Evolutionary conservation across 1,140 invertebrate species (phyloP), one percentile per base, ranked within the genome.

Genomic region (honey bee (Apis mellifera)): DNA sequence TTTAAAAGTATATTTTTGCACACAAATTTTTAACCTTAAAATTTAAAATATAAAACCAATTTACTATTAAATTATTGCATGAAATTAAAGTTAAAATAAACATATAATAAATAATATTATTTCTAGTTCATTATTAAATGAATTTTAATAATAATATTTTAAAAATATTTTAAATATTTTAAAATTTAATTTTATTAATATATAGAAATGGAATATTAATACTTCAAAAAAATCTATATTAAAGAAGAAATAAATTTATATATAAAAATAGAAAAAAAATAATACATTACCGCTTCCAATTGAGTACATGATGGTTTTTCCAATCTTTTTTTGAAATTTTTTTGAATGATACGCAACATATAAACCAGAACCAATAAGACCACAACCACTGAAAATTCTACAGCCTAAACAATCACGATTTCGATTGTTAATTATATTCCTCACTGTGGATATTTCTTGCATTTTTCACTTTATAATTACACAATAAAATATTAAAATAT

Each of bases 311-410:
- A 90, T 80, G 15, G 76, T 80, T 83, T 89, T 92, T 54, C 88
- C 89, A 69, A 83, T 70, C 23, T n/a, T 82, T 82, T 80, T 90
- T n/a, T 90, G 78, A 52, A 90, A 89, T 84, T 90, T 91, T 80
- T 89, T 91, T 3, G 92, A 85, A 59, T 94, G 90, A 84, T 92
- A 85, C 17, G 74, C 84, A 23, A 95, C 88, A 78, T 94, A 95
- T 72, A 92, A 60, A 60, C 94, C 93, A 23, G 91, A 91, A 23
- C 92, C 92, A 66, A 94, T 86, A n/a, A 94, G 82, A 26, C 94
- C 93, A 68, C 83, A 81, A 65, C 93, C 93, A 74, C 93, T 94
- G 21, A 93, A 76, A 26, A 93, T 50, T 89, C 90, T 89, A 84
- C 94, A 95, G 42, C 88, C 78, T 0, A 90, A 59, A 88, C 94